A percentile compares a stretch with the other conserved stretches of the same genome.
phyloP scores from a whole-genome alignment of 37 sponge, comb jelly and placozoan species.

The Beroe ovata region DNA sequence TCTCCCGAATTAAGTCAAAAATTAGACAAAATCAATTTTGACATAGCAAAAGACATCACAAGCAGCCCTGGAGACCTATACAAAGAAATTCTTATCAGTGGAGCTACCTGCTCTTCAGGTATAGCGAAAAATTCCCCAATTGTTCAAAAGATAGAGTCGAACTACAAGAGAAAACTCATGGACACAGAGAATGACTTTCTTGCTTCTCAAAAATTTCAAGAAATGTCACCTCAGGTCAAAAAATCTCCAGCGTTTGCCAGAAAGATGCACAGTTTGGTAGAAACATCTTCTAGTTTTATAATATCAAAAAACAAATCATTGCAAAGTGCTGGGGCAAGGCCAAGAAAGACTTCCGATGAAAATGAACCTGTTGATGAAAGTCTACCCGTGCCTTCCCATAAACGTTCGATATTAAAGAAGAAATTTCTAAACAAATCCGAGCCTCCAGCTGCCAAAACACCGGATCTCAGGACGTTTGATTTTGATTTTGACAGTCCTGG shows the following conservation, averaged over 20 bases:
- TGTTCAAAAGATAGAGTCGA: not conserved
- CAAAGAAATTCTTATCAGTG: not conserved
- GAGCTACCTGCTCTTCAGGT: not conserved
- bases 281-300: slow-evolving; percentile 3
- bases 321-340: not conserved
- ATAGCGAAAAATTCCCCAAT: not conserved
- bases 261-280: not conserved
- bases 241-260: slow-evolving; percentile 2
- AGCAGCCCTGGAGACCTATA: slow-evolving; percentile 20
- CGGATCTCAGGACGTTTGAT: slow-evolving; percentile 13
- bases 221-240: not conserved
- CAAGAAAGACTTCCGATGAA: not conserved
- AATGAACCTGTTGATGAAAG: not conserved
- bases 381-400: not conserved
- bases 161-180: slow-evolving; percentile 25
- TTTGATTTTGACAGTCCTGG: slow-evolving; percentile 30
- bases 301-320: slow-evolving; percentile 12
- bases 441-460: not conserved
- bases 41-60: not conserved
- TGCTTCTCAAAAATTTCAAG: slow-evolving; percentile 6
- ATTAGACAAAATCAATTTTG: not conserved
- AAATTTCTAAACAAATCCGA: not conserved
- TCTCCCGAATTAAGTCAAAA: slow-evolving; percentile 20
- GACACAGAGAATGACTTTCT: slow-evolving; percentile 30
- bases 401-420: slow-evolving; percentile 42